A percentile compares a stretch with the other conserved stretches of the same genome.
Conservation (phyloP, 2,797 vertebrate species). For the Falco concolor region DNA sequence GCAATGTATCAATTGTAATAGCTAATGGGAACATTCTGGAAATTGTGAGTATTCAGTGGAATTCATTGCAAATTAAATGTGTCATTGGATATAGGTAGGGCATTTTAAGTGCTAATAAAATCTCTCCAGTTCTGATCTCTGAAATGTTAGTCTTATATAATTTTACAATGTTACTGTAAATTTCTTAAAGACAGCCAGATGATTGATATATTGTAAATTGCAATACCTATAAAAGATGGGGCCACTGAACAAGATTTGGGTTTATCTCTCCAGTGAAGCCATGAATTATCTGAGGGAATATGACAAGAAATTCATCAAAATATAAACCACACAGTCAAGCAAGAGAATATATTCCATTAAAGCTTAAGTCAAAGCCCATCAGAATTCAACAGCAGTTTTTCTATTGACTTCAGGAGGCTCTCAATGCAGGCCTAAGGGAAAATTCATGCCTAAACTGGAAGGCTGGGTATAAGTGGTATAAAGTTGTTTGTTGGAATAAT, state of each 20-base stretch:
- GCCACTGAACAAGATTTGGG: background rate
- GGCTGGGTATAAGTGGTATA: background rate
- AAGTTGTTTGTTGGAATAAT: background rate
- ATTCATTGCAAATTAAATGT: conserved; percentile 28
- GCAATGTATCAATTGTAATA: background rate
- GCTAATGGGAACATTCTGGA: background rate
- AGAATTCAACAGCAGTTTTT: background rate
- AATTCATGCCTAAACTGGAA: background rate
- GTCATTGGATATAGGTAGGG: background rate
- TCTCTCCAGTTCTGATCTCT: background rate
- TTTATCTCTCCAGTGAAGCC: background rate
- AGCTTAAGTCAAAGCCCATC: background rate
- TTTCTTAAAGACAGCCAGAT: conserved; percentile 18
- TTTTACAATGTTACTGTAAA: conserved; percentile 29
- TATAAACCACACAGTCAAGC: background rate
- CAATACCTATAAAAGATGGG: conserved; percentile 23
- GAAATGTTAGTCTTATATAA: conserved; percentile 39
- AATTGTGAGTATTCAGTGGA: background rate
- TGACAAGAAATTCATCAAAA: conserved; percentile 55
- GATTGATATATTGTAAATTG: conserved; percentile 9
- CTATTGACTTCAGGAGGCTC: background rate
- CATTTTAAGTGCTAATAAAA: background rate
- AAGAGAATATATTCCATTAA: background rate
- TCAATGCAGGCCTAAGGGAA: background rate
- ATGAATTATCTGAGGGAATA: conserved; percentile 39